These are phyloP conservation scores for Pelvicachromis taeniatus DNA, from an alignment of 2,113 vertebrate genomes.

Conservation along the genomic window DNA sequence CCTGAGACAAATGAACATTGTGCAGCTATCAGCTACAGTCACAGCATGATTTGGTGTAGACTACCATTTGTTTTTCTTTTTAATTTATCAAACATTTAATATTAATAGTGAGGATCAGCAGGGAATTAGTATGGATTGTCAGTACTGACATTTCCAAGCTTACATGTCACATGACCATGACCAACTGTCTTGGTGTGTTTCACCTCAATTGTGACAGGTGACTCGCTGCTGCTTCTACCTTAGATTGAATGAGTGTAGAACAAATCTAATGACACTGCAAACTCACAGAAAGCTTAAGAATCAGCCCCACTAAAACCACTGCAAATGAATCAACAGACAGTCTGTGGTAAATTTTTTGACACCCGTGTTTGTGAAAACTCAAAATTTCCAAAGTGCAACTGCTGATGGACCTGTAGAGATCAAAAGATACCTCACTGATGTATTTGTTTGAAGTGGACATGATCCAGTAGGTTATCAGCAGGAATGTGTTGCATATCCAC, in stretches of 20 bases:
- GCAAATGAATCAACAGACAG: neutral
- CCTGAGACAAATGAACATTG: neutral
- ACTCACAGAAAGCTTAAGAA: neutral
- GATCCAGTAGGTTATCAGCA: neutral
- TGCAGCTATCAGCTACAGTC: neutral
- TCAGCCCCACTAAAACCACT: neutral
- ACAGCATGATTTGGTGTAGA: neutral
- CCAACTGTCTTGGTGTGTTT: neutral
- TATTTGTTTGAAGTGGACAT: neutral
- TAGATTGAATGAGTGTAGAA: neutral
- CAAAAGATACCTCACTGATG: neutral
- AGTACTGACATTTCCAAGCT: neutral
- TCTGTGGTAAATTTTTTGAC: neutral
- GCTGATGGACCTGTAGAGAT: neutral
- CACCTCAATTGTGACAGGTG: neutral
- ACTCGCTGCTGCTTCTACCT: neutral
- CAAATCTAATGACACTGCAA: rapidly evolving
- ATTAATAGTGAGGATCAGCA: neutral
- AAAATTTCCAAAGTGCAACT: neutral
- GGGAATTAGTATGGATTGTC: neutral
- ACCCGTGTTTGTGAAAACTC: neutral
- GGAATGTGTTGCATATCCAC: neutral
- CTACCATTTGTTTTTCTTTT: neutral
- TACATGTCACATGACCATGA: neutral
- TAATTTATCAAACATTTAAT: neutral